Base-by-base conservation (phyloP, 2,113 vertebrate species). In the Arizona elegans region DNA sequence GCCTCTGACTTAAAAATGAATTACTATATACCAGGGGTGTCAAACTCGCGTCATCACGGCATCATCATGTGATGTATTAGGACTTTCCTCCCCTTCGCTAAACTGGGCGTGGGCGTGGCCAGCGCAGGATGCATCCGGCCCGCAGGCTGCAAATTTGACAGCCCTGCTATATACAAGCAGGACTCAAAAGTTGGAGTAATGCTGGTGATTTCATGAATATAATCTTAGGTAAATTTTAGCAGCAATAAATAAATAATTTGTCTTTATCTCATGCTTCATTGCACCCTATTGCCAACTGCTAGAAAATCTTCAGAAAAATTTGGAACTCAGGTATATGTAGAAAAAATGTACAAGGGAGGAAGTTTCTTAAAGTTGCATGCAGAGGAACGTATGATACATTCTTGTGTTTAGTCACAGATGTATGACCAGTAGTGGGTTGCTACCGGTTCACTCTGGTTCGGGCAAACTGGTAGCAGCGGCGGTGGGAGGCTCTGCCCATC, bases 201-300 rank as follows among this genome's bases (percentile, higher is more conserved):
- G 65, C 29, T 70, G 65, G 29, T 70, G 65, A 33, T 70, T 33
- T 70, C n/a, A 33, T 33, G 12, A 70, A 70, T n/a, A 7, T 70
- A 15, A 33, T 70, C 29, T 70, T 70, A 70, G 29, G 15, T 70
- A 33, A 33, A 33, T 70, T 70, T 70, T 70, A 70, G 65, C 5
- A 17, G 10, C n/a, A 70, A 33, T 70, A 2, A 70, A 62, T 62
- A 59, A 59, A 70, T 33, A n/a, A 70, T 70, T 70, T 33, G 26
- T 13, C 62, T 94, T 95, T 29, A 93, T 87, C 12, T 92, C 55
- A 70, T 85, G 56, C 26, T 95, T 91, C 91, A 87, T 33, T 52
- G 38, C 0, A 0, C 56, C 8, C 12, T 4, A 55, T 90, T 93
- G 85, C 52, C 86, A 93, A 86, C 12, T 88, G 86, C 65, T 4